Evolutionary conservation across 2,113 vertebrate genomes (phyloP).

Genomic region (Hymenochirus boettgeri): DNA sequence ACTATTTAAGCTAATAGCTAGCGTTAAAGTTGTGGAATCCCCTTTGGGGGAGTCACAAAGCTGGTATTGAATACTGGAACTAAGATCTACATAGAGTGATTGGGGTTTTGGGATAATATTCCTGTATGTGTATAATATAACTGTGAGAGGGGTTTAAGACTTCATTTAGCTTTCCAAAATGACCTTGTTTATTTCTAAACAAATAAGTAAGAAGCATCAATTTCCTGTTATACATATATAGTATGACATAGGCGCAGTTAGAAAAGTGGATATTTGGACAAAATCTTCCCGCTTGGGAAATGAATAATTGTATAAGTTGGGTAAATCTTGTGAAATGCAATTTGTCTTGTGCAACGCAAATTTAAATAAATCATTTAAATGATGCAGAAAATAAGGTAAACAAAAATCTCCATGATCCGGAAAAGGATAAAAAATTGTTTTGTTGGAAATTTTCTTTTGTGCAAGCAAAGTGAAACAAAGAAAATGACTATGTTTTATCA

Average conservation of each 20-base stretch:
- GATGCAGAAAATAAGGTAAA: conserved; percentile 46
- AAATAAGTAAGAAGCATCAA: no score
- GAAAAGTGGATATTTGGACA: background rate
- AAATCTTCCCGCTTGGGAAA: conserved; percentile 5
- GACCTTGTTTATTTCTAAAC: background rate
- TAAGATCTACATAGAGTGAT: no score
- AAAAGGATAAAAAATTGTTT: conserved; percentile 63
- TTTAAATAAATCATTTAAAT: conserved; percentile 53
- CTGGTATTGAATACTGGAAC: no score
- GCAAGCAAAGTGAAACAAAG: conserved; percentile 85
- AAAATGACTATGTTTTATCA: conserved; percentile 95
- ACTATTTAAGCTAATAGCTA: no score
- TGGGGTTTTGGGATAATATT: no score
- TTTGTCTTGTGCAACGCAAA: conserved; percentile 1
- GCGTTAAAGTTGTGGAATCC: no score
- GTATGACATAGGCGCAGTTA: no score
- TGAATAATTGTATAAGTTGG: conserved; percentile 15
- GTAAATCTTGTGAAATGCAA: conserved; percentile 15
- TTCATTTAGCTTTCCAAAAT: no score
- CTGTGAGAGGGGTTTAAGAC: no score
- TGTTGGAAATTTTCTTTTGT: conserved; percentile 73
- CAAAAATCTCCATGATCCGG: conserved; percentile 54
- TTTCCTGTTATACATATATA: no score
- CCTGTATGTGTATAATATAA: no score
- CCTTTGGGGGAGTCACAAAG: no score